Evolutionary conservation across 2,888 invertebrate genomes (phyloP).

Genomic region (Gymnoscelis rufifasciata): DNA sequence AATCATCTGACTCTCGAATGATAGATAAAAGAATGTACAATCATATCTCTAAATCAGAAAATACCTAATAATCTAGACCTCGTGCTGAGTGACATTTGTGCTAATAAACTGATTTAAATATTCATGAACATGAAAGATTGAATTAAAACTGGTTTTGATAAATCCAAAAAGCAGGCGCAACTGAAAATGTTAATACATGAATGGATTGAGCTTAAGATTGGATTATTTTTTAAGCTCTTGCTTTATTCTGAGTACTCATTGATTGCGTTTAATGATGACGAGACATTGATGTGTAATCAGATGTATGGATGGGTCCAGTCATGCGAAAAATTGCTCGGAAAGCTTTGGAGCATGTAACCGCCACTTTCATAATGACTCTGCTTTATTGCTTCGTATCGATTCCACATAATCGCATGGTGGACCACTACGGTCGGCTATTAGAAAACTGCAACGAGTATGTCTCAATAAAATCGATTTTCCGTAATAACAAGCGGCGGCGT

Average conservation of each 20-base stretch:
- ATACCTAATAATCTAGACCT: constrained; percentile 14
- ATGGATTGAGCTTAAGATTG: too few species aligned
- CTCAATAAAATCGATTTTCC: constrained; percentile 54
- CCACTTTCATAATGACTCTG: constrained; percentile 29
- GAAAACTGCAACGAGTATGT: constrained; percentile 42
- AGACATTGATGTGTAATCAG: constrained; percentile 13
- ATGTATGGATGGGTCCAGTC: constrained; percentile 13
- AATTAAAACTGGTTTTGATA: background rate
- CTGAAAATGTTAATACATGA: too few species aligned
- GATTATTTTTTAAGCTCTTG: too few species aligned
- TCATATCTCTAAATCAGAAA: background rate
- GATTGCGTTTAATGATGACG: constrained; percentile 6
- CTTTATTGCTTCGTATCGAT: constrained; percentile 36
- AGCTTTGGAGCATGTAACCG: constrained; percentile 25
- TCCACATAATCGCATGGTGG: constrained; percentile 30
- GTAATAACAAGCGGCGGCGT: constrained; percentile 48
- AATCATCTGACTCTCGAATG: too few species aligned
- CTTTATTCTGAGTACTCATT: background rate
- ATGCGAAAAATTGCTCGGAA: constrained; percentile 22
- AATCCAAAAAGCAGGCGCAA: too few species aligned
- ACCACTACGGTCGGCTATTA: constrained; percentile 30
- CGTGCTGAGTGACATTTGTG: constrained; percentile 7
- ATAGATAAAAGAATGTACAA: constrained; percentile 27
- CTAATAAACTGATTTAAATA: background rate
- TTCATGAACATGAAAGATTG: background rate